These are phyloP conservation scores for Octopus bimaculoides DNA, from an alignment of 1,140 invertebrate species.

Conservation along the genomic window DNA sequence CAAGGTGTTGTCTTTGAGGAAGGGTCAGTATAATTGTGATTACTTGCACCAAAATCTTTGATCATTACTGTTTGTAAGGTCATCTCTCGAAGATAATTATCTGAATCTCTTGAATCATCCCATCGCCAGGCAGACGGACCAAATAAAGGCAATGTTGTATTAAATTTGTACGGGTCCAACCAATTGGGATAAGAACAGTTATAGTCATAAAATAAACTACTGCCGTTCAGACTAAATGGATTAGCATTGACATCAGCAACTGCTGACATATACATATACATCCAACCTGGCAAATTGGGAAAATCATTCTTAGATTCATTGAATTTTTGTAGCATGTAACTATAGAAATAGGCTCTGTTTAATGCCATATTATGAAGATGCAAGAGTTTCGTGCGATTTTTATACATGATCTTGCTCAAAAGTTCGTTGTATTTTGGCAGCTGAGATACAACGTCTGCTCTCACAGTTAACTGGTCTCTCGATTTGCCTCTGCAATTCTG, in stretches of 20 bases:
- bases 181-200: slow-evolving; percentile 91
- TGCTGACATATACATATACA: slow-evolving; percentile 93
- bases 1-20: slow-evolving; percentile 90
- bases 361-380: slow-evolving; percentile 94
- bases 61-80: slow-evolving; percentile 37
- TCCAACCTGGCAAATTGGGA: slow-evolving; percentile 89
- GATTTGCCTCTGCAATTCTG: slow-evolving; percentile 87
- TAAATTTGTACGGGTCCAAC: slow-evolving; percentile 87
- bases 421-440: slow-evolving; percentile 91
- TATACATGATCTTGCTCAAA: slow-evolving; percentile 78
- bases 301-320: slow-evolving; percentile 57
- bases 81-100: slow-evolving; percentile 44
- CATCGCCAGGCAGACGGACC: slow-evolving; percentile 76
- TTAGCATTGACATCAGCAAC: slow-evolving; percentile 91
- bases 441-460: slow-evolving; percentile 80
- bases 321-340: slow-evolving; percentile 73
- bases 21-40: slow-evolving; percentile 85
- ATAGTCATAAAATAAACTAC: slow-evolving; percentile 87
- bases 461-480: slow-evolving; percentile 71
- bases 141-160: slow-evolving; percentile 91
- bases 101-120: slow-evolving; percentile 42
- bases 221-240: slow-evolving; percentile 80
- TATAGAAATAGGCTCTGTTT: slow-evolving; percentile 87
- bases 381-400: slow-evolving; percentile 87
- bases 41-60: slow-evolving; percentile 55